These are phyloP conservation scores for Drosophila quadrilineata DNA, from an alignment of 1,140 invertebrate genomes.

Conservation along the genomic window DNA sequence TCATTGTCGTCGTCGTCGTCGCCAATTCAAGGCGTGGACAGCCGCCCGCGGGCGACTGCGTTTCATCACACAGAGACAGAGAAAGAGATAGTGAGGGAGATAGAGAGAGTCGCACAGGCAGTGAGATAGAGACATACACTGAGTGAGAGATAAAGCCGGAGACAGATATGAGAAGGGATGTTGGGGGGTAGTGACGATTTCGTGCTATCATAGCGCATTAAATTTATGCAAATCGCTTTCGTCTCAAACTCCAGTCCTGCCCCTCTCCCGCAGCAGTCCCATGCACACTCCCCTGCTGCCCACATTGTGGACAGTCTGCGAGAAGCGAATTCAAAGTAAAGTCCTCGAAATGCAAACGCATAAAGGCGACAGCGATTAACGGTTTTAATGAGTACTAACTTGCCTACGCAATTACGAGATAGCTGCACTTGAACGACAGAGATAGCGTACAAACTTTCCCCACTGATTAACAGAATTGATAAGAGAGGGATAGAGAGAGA, in stretches of 20 bases:
- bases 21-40: slow-evolving; percentile 17
- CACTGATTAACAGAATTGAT: no score
- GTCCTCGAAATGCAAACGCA: slow-evolving; percentile 60
- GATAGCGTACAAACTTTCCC: no score
- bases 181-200: no score
- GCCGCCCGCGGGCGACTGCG: slow-evolving; percentile 48
- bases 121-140: not conserved
- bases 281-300: not conserved
- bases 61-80: slow-evolving; percentile 39
- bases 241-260: not conserved
- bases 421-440: no score
- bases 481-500: not conserved
- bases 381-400: slow-evolving; percentile 75
- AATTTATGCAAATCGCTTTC: slow-evolving; percentile 75
- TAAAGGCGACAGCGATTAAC: slow-evolving; percentile 63
- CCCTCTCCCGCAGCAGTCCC: not conserved
- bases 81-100: not conserved
- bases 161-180: not conserved
- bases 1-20: slow-evolving; percentile 4
- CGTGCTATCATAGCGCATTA: slow-evolving; percentile 57
- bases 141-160: not conserved
- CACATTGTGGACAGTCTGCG: not conserved
- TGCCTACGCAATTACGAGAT: slow-evolving; percentile 74
- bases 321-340: slow-evolving; percentile 65
- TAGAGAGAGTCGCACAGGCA: not conserved